Conservation (phyloP, 2,113 vertebrate genomes). For the Phainopepla nitens region DNA sequence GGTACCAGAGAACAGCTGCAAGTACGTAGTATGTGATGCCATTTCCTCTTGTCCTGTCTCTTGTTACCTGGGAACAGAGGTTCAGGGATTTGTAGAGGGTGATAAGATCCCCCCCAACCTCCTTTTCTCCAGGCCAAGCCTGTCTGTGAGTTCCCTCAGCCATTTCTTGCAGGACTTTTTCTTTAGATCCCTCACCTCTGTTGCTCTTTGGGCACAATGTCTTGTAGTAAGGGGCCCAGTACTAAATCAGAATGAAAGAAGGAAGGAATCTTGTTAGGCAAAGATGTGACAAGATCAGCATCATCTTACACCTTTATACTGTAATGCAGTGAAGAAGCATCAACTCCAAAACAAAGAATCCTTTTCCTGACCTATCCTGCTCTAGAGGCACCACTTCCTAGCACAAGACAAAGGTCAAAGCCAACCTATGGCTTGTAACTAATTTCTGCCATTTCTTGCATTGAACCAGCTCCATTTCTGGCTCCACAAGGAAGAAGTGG, state of each 20-base stretch:
- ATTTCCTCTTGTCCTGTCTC: background rate
- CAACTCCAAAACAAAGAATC: background rate
- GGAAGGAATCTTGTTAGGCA: background rate
- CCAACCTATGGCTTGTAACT: background rate
- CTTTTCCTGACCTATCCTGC: background rate
- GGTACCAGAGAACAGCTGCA: background rate
- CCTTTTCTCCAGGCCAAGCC: background rate
- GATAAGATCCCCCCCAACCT: background rate
- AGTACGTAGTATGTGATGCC: accelerated
- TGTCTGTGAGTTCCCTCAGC: background rate
- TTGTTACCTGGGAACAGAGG: background rate
- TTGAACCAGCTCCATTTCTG: background rate
- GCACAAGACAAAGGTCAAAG: background rate
- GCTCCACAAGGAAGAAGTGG: background rate
- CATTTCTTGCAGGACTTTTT: background rate
- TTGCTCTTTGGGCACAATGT: background rate
- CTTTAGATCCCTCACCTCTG: background rate
- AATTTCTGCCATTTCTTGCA: background rate
- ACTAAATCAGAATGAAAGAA: background rate
- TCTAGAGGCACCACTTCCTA: background rate
- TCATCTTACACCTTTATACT: background rate
- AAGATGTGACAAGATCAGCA: background rate
- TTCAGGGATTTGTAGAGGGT: background rate
- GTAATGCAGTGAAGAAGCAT: background rate
- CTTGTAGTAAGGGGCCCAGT: background rate